Evolutionary conservation across 2,888 invertebrate species (phyloP).

Genomic region (Lepidonotus clava): DNA sequence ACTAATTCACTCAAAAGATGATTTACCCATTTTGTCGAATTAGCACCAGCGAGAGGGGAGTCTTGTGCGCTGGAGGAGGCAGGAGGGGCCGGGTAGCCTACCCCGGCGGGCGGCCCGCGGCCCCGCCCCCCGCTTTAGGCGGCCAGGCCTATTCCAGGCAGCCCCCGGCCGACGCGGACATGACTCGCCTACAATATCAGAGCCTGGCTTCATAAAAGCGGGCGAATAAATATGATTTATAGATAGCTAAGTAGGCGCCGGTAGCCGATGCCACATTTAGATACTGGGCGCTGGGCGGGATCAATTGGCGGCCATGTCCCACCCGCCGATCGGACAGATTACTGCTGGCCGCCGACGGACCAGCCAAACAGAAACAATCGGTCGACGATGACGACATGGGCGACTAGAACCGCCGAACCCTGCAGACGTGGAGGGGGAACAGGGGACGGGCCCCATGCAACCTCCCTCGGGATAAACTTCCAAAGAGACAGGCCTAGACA

Average conservation of each 20-base stretch:
- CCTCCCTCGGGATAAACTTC: no score
- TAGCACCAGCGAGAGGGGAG: neutral
- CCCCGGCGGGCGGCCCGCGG: neutral
- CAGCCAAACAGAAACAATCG: no score
- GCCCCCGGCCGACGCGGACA: neutral
- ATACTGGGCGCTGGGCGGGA: neutral
- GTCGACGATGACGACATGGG: neutral
- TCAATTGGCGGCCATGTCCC: neutral
- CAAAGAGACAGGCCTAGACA: no score
- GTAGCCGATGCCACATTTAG: slow-evolving; percentile 36
- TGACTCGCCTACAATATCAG: neutral
- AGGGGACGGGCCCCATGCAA: neutral
- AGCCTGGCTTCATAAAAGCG: neutral
- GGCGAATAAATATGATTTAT: slow-evolving; percentile 33
- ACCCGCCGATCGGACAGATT: neutral
- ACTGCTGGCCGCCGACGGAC: neutral
- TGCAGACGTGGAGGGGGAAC: neutral
- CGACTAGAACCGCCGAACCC: no score
- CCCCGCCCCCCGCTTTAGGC: slow-evolving; percentile 3
- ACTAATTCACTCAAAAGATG: slow-evolving; percentile 51
- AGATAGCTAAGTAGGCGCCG: slow-evolving; percentile 11
- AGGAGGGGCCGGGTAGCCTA: neutral
- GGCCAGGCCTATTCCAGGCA: neutral
- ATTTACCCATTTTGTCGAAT: slow-evolving; percentile 49
- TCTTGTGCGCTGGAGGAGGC: neutral